Conservation (phyloP, 1,140 invertebrate genomes). For the Eueides isabella region DNA sequence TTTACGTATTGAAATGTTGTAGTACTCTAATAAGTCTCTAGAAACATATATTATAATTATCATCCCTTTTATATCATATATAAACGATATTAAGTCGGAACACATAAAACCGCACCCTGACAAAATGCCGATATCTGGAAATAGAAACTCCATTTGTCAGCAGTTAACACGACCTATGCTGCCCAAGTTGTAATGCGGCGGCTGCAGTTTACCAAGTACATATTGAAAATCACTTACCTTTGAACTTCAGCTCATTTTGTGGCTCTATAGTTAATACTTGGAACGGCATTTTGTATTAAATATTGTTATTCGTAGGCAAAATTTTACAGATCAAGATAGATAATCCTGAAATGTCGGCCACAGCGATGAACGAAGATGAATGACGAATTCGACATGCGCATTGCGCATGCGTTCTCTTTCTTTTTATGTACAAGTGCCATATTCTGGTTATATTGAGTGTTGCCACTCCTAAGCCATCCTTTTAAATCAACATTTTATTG, state of each 20-base stretch:
- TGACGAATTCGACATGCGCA: slow-evolving; percentile 72
- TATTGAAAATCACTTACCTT: slow-evolving; percentile 83
- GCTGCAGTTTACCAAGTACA: slow-evolving; percentile 47
- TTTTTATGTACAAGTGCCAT: slow-evolving; percentile 45
- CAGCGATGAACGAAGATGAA: slow-evolving; percentile 66
- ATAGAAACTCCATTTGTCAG: slow-evolving; percentile 82
- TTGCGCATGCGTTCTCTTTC: slow-evolving; percentile 63
- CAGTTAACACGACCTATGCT: slow-evolving; percentile 73
- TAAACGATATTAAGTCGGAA: slow-evolving; percentile 2
- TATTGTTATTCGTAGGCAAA: slow-evolving; percentile 64
- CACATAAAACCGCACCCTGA: slow-evolving; percentile 74
- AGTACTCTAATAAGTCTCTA: neutral
- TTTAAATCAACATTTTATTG: slow-evolving; percentile 13
- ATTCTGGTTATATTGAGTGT: slow-evolving; percentile 21
- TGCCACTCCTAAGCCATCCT: slow-evolving; percentile 13
- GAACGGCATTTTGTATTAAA: slow-evolving; percentile 79
- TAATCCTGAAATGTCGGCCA: slow-evolving; percentile 69
- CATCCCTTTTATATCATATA: neutral
- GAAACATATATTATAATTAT: neutral
- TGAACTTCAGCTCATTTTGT: slow-evolving; percentile 88
- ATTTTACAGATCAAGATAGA: slow-evolving; percentile 62
- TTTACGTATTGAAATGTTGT: slow-evolving; percentile 18
- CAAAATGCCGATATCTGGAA: slow-evolving; percentile 78
- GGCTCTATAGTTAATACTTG: slow-evolving; percentile 89
- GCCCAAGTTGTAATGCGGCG: slow-evolving; percentile 71